Evolutionary conservation across 2,113 vertebrate genomes (phyloP), one percentile per base, ranked within the genome.

Genomic region (Paracanthobrama guichenoti): DNA sequence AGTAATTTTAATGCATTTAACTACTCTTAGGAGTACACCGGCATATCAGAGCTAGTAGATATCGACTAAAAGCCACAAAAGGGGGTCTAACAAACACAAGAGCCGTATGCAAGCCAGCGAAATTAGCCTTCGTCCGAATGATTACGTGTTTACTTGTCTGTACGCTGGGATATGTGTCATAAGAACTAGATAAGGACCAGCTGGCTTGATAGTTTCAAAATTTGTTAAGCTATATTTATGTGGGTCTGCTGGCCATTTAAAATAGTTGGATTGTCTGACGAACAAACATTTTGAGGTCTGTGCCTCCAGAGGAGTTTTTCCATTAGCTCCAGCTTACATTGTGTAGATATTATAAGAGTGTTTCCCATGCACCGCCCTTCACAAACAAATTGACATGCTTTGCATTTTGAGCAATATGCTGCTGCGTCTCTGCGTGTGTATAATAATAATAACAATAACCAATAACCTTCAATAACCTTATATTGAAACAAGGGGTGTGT

Each of bases 11-110:
- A n/a, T 42, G 3, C 8, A 6, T 22, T 18, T 20, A 35, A 35
- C 28, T 22, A 42, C 66, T 69, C 69, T 24, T 24, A n/a, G 69
- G 10, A 72, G 39, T n/a, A 72, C 69, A 72, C 69, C 69, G 46
- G 69, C 69, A 73, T n/a, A 48, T 48, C 42, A 46, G 12, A 46
- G 0, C 69, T 16, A 48, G 46, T 24, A 73, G 6, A 46, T 39
- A 67, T 20, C 2, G 22, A 24, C 69, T 24, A 72, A 72, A 71
- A 42, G 10, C 39, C 20, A 71, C 10, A 44, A 44, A 24, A 67
- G 2, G 31, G 35, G 8, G 9, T 22, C 35, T 22, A 3, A 55
- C 53, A 9, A 55, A 55, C 53, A 18, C 11, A 12, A 42, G 62
- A 66, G 35, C 42, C n/a, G 3, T 26, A 24, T 3, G 46, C 69